Conservation (phyloP, 2,888 invertebrate species). For the Magallana nippona region DNA sequence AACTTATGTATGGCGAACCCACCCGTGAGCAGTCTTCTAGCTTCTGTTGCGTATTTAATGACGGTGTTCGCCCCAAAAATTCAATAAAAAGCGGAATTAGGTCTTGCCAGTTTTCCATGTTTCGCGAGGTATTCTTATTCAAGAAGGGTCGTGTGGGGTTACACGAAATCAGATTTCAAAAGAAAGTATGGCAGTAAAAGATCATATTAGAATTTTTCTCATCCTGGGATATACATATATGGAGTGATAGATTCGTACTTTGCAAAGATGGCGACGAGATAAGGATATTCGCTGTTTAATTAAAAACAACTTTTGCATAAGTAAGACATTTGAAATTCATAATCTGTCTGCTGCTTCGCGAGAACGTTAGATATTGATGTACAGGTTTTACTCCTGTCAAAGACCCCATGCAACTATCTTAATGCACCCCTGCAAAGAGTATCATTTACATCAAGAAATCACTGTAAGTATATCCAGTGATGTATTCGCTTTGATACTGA, state of each 20-base stretch:
- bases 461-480: background rate
- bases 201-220: background rate
- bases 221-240: background rate
- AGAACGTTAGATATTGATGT: background rate
- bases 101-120: conserved; percentile 6
- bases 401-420: background rate
- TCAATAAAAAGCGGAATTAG: background rate
- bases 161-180: conserved; percentile 17
- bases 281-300: background rate
- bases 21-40: background rate
- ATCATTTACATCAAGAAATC: conserved; percentile 1
- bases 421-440: background rate
- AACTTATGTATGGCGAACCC: conserved; percentile 24
- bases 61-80: conserved; percentile 5
- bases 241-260: background rate
- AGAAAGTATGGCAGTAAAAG: background rate
- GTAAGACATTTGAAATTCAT: background rate
- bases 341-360: background rate
- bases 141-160: background rate
- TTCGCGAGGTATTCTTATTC: background rate
- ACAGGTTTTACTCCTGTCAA: background rate
- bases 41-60: conserved; percentile 12
- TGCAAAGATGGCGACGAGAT: conserved; percentile 19
- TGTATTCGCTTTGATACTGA: background rate
- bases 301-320: background rate